Percentiles rank a stretch among this genome's conserved stretches.
Evolutionary conservation across 2,888 invertebrate genomes (phyloP).

Genomic region (Clistopyga incitator): DNA sequence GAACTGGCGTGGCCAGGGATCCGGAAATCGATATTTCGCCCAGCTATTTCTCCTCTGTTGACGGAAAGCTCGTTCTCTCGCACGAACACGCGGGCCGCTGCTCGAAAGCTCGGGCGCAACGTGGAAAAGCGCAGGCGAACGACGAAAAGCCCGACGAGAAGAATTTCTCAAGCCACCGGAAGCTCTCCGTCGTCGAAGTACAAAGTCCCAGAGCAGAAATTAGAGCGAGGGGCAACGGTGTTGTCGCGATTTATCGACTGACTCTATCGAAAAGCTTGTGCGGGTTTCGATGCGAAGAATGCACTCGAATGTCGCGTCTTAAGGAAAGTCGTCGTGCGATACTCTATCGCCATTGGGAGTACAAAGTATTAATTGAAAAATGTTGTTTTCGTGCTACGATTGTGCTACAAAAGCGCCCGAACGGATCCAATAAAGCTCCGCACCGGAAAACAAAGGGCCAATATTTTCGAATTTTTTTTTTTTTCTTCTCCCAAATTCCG

Average conservation of each 20-base stretch:
- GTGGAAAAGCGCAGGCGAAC: not conserved
- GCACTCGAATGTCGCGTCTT: too few relatives aligned
- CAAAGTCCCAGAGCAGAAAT: not conserved
- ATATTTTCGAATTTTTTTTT: not conserved
- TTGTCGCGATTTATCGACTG: slow-evolving; percentile 3
- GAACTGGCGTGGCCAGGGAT: slow-evolving; percentile 10
- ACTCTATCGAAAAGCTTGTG: not conserved
- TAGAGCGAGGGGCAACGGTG: not conserved
- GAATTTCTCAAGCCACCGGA: slow-evolving; percentile 15
- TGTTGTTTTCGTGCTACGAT: not conserved
- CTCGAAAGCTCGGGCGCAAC: slow-evolving; percentile 5
- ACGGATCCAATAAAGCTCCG: not conserved
- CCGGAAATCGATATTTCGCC: slow-evolving; percentile 62
- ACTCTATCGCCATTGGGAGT: not conserved
- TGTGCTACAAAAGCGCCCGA: not conserved
- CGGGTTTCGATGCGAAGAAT: not conserved
- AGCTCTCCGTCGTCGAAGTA: not conserved
- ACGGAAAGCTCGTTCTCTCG: slow-evolving; percentile 45
- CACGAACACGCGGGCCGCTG: slow-evolving; percentile 3
- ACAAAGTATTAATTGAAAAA: not conserved
- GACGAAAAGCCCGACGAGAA: not conserved
- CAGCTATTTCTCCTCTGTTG: slow-evolving; percentile 51
- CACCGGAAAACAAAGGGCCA: not conserved
- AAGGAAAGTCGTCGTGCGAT: not conserved
- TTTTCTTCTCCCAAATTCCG: not conserved